phyloP scores from a whole-genome alignment of 2,888 invertebrate species.

The Bombylius major region DNA sequence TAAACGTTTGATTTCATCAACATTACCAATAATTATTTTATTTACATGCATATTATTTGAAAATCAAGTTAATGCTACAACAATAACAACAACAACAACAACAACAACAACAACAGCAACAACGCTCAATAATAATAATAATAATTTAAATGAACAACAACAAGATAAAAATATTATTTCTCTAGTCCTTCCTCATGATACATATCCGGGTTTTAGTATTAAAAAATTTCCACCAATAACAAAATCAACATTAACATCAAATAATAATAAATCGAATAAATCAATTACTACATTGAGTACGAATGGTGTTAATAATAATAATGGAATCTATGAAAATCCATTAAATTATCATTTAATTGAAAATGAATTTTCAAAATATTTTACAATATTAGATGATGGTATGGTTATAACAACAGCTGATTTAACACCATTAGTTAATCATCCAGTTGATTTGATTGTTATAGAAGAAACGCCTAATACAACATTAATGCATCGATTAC shows the following conservation, averaged over 20 bases:
- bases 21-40: background rate
- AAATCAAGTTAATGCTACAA: background rate
- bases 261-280: background rate
- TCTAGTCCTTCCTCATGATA: conserved; percentile 71
- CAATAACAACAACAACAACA: background rate
- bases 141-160: background rate
- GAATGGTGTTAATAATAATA: background rate
- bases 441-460: conserved; percentile 67
- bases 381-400: conserved; percentile 76
- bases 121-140: background rate
- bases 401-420: conserved; percentile 85
- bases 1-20: background rate
- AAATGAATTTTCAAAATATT: conserved; percentile 70
- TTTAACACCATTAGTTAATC: conserved; percentile 65
- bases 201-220: conserved; percentile 79
- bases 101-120: background rate
- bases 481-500: conserved; percentile 66
- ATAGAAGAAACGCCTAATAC: conserved; percentile 69
- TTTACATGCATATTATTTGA: background rate
- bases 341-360: conserved; percentile 53
- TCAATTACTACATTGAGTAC: background rate
- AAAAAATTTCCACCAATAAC: conserved; percentile 52
- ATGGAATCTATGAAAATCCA: conserved; percentile 3
- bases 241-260: conserved; percentile 12
- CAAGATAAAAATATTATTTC: conserved; percentile 14